phyloP scores from a whole-genome alignment of 2,797 vertebrate genomes.

The Spheniscus humboldti region DNA sequence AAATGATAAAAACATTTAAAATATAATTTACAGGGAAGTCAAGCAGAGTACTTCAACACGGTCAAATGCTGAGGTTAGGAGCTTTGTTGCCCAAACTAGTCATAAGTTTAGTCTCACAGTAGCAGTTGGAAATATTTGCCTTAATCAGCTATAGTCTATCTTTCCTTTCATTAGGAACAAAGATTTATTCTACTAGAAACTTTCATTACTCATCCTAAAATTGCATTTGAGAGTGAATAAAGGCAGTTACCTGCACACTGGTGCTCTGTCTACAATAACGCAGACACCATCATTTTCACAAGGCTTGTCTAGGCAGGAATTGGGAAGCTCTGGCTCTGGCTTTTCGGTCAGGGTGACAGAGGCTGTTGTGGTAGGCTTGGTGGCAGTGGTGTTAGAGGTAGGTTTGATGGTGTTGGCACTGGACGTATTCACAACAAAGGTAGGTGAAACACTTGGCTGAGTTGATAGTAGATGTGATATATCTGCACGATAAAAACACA shows the following conservation, averaged over 20 bases:
- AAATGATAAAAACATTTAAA: not conserved
- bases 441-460: slow-evolving; percentile 16
- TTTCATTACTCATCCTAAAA: not conserved
- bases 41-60: not conserved
- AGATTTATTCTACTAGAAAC: not conserved
- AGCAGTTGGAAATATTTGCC: not conserved
- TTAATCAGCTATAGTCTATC: not conserved
- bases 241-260: slow-evolving; percentile 79
- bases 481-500: slow-evolving; percentile 65
- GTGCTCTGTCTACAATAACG: not conserved
- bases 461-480: slow-evolving; percentile 76
- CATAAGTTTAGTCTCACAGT: not conserved
- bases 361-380: not conserved
- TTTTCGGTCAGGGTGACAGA: rapidly evolving
- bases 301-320: slow-evolving; percentile 49
- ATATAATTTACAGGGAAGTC: not conserved
- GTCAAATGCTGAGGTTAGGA: not conserved
- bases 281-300: slow-evolving; percentile 85
- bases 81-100: not conserved
- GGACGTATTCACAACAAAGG: too few species aligned
- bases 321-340: not conserved
- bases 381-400: not conserved
- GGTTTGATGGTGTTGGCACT: too few species aligned
- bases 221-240: not conserved
- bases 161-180: not conserved